phyloP scores from a whole-genome alignment of 1,140 invertebrate species.

The Meloidogyne hapla region DNA sequence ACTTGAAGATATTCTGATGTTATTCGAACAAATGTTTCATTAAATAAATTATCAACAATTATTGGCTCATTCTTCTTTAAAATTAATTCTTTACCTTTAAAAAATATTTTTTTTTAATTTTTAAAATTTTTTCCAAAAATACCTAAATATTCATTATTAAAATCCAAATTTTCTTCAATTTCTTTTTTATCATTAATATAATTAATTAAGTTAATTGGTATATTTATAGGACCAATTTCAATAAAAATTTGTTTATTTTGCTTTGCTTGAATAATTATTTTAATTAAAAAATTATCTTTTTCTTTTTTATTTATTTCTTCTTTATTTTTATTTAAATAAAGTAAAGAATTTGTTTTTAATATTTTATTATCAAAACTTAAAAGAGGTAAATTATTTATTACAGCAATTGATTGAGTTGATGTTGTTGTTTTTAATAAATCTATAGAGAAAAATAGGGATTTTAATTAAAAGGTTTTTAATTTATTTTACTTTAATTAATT shows the following conservation, averaged over 20 bases:
- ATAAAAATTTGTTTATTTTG: neutral
- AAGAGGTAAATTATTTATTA: neutral
- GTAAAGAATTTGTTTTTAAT: neutral
- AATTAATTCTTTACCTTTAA: neutral
- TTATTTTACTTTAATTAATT: no score
- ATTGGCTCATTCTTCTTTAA: neutral
- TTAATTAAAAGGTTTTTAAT: no score
- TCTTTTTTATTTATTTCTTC: neutral
- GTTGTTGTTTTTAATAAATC: neutral
- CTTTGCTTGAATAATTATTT: constrained; percentile 1
- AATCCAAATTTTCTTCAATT: neutral
- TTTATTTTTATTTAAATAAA: constrained; percentile 4
- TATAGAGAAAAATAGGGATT: neutral
- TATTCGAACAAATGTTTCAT: constrained; percentile 16
- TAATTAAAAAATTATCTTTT: neutral
- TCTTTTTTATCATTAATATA: neutral
- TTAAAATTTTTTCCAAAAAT: neutral
- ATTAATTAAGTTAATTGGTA: neutral
- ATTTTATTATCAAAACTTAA: constrained; percentile 1
- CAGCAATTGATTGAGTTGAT: neutral
- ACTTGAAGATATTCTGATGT: constrained; percentile 32
- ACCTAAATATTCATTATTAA: constrained; percentile 1
- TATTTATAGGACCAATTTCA: neutral
- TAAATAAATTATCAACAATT: neutral
- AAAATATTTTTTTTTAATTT: neutral